Conservation (phyloP, 2,888 invertebrate genomes). For the Embidobia sp. region DNA sequence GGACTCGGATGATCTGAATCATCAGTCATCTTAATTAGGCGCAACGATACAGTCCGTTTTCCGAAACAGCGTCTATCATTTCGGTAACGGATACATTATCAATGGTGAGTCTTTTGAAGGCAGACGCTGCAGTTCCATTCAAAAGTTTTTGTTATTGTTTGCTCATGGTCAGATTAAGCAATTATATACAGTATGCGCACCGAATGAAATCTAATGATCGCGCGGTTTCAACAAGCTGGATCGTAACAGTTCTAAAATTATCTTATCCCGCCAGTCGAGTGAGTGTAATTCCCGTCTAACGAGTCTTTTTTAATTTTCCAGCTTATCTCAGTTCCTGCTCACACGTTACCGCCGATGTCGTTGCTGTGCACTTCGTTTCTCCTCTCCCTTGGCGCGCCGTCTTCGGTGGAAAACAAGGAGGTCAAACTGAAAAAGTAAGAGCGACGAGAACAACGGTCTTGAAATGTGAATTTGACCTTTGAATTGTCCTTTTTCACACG, state of each 20-base stretch:
- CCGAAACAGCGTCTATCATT: background rate
- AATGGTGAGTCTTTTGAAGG: constrained; percentile 6
- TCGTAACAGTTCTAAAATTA: constrained; percentile 24
- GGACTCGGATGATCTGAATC: no score
- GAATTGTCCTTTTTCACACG: no score
- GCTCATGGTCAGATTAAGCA: constrained; percentile 39
- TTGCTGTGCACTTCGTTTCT: constrained; percentile 79
- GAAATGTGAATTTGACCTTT: background rate
- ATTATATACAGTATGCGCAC: constrained; percentile 2
- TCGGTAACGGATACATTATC: constrained; percentile 10
- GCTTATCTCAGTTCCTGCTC: constrained; percentile 78
- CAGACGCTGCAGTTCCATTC: constrained; percentile 16
- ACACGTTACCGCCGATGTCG: constrained; percentile 80
- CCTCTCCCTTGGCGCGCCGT: constrained; percentile 72
- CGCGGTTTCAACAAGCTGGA: background rate
- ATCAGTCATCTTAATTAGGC: no score
- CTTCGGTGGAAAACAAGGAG: constrained; percentile 54
- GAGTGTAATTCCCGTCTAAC: background rate
- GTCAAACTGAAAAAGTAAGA: constrained; percentile 7
- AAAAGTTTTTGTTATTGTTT: constrained; percentile 41
- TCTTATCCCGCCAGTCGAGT: background rate
- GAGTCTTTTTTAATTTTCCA: constrained; percentile 51
- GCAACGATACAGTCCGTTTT: constrained; percentile 4
- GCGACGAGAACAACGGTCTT: background rate
- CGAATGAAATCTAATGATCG: constrained; percentile 29